These are phyloP conservation scores for Strigamia maritima DNA, from an alignment of 2,888 invertebrate genomes.

Conservation along the genomic window DNA sequence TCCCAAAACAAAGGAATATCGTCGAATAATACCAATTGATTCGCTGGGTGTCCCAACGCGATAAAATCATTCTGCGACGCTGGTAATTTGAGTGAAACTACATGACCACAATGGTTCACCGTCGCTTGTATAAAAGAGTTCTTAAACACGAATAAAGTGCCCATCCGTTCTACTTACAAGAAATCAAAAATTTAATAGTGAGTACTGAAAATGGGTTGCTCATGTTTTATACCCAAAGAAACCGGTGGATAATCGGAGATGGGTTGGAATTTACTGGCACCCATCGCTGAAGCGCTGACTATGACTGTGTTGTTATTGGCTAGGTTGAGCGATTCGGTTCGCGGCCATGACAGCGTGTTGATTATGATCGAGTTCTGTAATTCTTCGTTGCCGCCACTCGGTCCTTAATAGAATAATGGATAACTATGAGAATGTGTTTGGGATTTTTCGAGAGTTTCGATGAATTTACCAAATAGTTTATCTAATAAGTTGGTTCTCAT, in stretches of 20 bases:
- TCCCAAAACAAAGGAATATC: conserved; percentile 59
- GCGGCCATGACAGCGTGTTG: conserved; percentile 44
- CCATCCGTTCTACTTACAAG: neutral
- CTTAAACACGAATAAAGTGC: conserved; percentile 42
- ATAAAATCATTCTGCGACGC: conserved; percentile 43
- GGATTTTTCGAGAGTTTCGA: no score
- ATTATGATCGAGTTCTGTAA: conserved; percentile 41
- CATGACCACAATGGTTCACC: conserved; percentile 42
- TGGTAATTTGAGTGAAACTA: conserved; percentile 40
- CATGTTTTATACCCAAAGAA: conserved; percentile 19
- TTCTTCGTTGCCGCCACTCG: neutral
- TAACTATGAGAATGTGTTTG: no score
- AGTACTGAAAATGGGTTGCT: no score
- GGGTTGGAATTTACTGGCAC: neutral
- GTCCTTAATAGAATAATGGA: no score
- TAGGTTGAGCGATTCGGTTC: conserved; percentile 43
- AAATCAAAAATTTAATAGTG: conserved; percentile 16
- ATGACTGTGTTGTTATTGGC: conserved; percentile 21
- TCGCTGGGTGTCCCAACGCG: conserved; percentile 45
- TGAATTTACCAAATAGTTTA: neutral
- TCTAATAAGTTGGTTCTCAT: neutral
- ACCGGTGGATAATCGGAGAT: neutral
- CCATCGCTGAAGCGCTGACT: neutral
- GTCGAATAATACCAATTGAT: conserved; percentile 55
- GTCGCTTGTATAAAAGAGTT: conserved; percentile 44